Evolutionary conservation across 2,888 invertebrate species (phyloP).

Genomic region (Neuroscelio doddi): DNA sequence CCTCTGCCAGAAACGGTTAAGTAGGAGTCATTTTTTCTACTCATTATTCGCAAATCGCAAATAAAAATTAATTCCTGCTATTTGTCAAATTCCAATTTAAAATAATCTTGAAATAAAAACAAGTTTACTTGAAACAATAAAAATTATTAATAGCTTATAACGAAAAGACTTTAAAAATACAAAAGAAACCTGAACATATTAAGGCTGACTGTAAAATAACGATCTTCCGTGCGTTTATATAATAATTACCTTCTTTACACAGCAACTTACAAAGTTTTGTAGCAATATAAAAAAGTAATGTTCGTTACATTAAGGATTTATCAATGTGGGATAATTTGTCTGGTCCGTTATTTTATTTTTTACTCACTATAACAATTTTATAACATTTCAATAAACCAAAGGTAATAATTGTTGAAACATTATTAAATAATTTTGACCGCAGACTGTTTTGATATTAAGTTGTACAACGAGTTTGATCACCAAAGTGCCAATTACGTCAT

Average conservation of each 20-base stretch:
- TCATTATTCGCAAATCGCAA: no score
- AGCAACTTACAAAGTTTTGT: no score
- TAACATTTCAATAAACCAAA: not conserved
- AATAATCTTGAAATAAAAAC: no score
- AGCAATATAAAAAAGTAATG: no score
- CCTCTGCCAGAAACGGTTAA: constrained; percentile 45
- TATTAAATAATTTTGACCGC: constrained; percentile 10
- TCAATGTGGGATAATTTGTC: no score
- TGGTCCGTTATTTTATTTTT: no score
- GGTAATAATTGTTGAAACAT: not conserved
- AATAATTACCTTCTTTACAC: not conserved
- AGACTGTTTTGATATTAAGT: constrained; percentile 7
- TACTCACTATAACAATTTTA: no score
- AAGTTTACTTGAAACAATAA: no score
- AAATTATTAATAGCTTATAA: no score
- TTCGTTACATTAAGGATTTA: no score
- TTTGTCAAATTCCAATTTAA: no score
- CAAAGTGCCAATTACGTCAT: constrained; percentile 32
- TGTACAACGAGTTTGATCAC: constrained; percentile 24
- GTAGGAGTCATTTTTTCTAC: constrained; percentile 27
- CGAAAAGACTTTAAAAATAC: not conserved
- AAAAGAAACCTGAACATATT: constrained; percentile 7
- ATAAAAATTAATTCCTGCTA: no score
- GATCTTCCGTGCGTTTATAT: constrained; percentile 1
- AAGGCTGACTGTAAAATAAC: constrained; percentile 3